Percentiles rank a stretch among this genome's conserved stretches.
phyloP scores from a whole-genome alignment of 2,888 invertebrate genomes.

The Willowsia nigromaculata region DNA sequence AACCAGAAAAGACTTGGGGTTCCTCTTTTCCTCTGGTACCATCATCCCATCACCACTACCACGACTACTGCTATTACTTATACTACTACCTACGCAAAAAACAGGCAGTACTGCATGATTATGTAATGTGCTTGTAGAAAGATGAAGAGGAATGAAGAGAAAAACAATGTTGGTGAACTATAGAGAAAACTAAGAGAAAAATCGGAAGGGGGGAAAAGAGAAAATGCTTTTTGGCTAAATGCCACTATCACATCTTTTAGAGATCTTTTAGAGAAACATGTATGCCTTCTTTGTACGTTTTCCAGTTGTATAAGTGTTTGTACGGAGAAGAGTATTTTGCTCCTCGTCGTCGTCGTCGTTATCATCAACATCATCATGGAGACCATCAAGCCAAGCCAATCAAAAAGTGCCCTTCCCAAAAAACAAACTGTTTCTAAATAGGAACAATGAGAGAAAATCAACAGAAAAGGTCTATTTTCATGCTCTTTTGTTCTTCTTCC shows the following conservation, averaged over 20 bases:
- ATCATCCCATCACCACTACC: neutral
- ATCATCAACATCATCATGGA: neutral
- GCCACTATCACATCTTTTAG: slow-evolving; percentile 26
- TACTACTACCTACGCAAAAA: slow-evolving; percentile 2
- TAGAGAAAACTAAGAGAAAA: slow-evolving; percentile 7
- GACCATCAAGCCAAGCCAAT: slow-evolving; percentile 18
- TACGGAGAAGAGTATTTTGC: neutral
- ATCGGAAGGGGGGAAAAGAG: neutral
- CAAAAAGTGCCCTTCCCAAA: neutral
- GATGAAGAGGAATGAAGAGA: neutral
- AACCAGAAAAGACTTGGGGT: too few relatives aligned
- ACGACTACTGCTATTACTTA: neutral
- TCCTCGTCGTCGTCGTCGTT: neutral
- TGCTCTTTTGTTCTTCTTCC: slow-evolving; percentile 8
- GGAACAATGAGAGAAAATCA: neutral
- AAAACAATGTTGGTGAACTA: slow-evolving; percentile 35
- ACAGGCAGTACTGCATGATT: neutral
- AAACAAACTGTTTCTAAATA: neutral
- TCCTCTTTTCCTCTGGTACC: too few relatives aligned
- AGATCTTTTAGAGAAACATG: neutral
- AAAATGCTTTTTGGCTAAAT: slow-evolving; percentile 48
- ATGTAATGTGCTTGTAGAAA: slow-evolving; percentile 17
- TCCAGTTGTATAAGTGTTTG: neutral
- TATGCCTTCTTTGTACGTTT: slow-evolving; percentile 33
- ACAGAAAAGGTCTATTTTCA: neutral